Evolutionary conservation across 2,797 vertebrate genomes (phyloP).

Genomic region (Spizella passerina): DNA sequence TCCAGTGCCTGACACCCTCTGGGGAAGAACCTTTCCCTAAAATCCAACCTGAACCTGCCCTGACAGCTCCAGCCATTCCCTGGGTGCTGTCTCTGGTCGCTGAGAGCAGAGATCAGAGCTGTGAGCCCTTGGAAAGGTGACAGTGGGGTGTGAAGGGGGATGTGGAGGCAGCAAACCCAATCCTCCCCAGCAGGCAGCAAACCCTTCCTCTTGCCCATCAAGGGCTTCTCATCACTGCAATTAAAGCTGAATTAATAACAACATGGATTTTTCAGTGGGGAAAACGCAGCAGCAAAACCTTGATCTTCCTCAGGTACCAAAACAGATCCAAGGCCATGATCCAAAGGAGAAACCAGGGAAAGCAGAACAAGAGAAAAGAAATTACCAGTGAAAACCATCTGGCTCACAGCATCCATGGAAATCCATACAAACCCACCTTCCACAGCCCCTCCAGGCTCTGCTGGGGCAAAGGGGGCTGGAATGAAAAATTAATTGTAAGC

Average conservation of each 20-base stretch:
- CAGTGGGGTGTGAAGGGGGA: background rate
- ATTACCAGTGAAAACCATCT: background rate
- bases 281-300: background rate
- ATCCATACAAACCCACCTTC: background rate
- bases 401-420: background rate
- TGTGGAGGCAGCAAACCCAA: background rate
- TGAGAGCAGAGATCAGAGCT: background rate
- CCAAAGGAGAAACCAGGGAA: background rate
- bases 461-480: background rate
- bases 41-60: background rate
- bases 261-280: background rate
- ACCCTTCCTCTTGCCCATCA: background rate
- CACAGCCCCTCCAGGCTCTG: background rate
- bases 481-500: background rate
- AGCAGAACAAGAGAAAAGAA: background rate
- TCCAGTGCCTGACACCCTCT: rapidly evolving
- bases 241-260: background rate
- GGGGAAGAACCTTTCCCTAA: background rate
- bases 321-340: rapidly evolving
- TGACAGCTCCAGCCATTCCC: background rate
- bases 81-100: background rate
- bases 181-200: background rate
- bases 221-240: background rate
- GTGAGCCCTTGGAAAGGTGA: background rate
- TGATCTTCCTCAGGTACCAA: background rate